A percentile compares a stretch with the other conserved stretches of the same genome.
These are phyloP conservation scores for Scomber scombrus DNA, from an alignment of 2,113 vertebrate genomes.

Conservation along the genomic window DNA sequence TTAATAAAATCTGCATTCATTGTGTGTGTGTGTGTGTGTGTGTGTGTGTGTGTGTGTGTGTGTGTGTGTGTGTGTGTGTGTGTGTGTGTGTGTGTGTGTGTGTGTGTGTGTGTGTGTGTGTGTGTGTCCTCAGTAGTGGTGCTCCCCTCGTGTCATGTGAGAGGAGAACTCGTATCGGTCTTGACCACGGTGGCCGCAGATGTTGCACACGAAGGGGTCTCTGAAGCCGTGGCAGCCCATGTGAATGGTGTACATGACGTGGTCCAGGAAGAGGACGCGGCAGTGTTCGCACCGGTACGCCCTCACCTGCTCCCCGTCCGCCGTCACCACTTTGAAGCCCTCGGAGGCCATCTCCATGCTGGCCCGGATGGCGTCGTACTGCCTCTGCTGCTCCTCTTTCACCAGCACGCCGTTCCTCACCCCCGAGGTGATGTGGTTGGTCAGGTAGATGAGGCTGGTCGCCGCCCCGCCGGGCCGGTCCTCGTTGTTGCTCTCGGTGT, in stretches of 20 bases:
- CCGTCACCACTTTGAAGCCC: constrained; percentile 92
- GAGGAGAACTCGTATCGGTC: constrained; percentile 99
- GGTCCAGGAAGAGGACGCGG: constrained; percentile 96
- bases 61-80: not conserved
- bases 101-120: constrained; percentile 24
- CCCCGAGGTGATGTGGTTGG: constrained; percentile 92
- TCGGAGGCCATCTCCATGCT: constrained; percentile 87
- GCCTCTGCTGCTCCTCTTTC: constrained; percentile 93
- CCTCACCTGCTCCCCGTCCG: constrained; percentile 91
- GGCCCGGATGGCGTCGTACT: constrained; percentile 89
- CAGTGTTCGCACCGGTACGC: constrained; percentile 96
- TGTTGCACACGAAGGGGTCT: constrained; percentile 98
- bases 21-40: constrained; percentile 15
- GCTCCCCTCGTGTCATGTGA: constrained; percentile 98
- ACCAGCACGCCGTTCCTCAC: constrained; percentile 93
- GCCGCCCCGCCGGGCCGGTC: constrained; percentile 83
- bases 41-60: not conserved
- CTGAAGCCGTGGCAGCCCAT: constrained; percentile 99
- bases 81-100: too few species aligned
- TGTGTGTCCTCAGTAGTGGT: constrained; percentile 86
- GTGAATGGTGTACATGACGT: constrained; percentile 99
- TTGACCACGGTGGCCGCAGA: constrained; percentile 97
- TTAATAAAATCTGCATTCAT: constrained; percentile 39
- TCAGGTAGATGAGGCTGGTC: constrained; percentile 95
- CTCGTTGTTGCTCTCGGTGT: constrained; percentile 97